Conservation (phyloP, 2,113 vertebrate species). For the Fukomys damarensis region DNA sequence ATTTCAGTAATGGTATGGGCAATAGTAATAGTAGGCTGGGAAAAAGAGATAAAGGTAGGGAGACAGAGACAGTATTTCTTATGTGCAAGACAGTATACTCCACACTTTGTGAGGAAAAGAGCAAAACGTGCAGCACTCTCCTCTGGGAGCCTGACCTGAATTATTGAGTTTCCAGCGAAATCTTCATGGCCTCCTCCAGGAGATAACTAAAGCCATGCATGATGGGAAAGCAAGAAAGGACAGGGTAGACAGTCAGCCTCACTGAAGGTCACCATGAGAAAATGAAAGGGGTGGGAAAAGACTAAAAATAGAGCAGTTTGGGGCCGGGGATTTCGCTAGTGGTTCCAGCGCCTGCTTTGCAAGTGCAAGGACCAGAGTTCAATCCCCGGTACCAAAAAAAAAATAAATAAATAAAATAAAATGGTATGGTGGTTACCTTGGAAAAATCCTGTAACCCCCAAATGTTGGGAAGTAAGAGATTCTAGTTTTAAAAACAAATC, state of each 20-base stretch:
- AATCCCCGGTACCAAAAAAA: no score
- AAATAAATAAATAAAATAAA: no score
- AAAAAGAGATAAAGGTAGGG: not conserved
- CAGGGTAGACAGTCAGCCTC: not conserved
- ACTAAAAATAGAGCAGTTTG: accelerated
- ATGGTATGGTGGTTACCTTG: accelerated
- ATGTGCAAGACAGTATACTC: not conserved
- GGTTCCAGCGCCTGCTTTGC: no score
- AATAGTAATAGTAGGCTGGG: accelerated
- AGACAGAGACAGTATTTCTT: not conserved
- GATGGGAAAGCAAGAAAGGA: not conserved
- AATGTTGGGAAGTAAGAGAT: not conserved
- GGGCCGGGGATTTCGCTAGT: no score
- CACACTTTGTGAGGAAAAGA: not conserved
- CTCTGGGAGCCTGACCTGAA: not conserved
- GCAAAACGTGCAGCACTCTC: not conserved
- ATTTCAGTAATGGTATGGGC: not conserved
- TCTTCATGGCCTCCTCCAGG: no score
- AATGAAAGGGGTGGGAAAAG: not conserved
- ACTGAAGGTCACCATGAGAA: accelerated
- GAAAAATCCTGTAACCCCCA: not conserved
- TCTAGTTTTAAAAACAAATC: not conserved
- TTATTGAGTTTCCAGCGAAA: not conserved
- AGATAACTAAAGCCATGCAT: not conserved
- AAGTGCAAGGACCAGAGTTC: no score